Percentiles rank a stretch among this genome's conserved stretches.
phyloP scores from a whole-genome alignment of 1,140 invertebrate genomes.

The Platyscapa corneri region DNA sequence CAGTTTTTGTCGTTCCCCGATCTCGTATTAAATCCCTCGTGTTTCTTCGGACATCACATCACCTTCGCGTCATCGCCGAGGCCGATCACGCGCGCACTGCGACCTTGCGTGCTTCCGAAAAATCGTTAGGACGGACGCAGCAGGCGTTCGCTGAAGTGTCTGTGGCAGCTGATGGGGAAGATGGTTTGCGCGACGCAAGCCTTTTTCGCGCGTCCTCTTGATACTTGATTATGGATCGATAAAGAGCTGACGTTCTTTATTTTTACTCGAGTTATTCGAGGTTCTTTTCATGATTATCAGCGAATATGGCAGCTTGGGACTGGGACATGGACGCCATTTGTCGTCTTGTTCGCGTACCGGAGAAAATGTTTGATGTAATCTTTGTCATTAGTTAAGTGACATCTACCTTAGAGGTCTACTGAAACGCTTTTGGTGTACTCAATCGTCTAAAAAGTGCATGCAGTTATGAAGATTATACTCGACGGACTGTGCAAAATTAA shows the following conservation, averaged over 20 bases:
- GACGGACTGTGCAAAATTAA: not conserved
- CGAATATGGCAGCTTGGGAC: not conserved
- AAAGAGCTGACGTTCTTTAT: not conserved
- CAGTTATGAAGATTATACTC: not conserved
- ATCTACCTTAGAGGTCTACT: not conserved
- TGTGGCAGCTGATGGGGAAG: too few relatives aligned
- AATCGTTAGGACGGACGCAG: constrained; percentile 1
- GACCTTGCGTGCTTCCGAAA: constrained; percentile 32
- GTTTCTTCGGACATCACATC: not conserved
- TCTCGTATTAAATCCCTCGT: constrained; percentile 16
- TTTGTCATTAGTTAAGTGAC: not conserved
- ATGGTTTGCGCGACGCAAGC: not conserved
- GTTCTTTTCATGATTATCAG: not conserved
- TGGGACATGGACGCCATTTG: not conserved
- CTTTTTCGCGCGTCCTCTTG: not conserved
- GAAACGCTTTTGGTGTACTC: not conserved
- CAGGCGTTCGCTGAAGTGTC: not conserved
- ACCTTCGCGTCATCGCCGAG: not conserved
- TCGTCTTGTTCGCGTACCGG: too few relatives aligned
- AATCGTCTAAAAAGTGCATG: not conserved
- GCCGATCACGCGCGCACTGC: constrained; percentile 17
- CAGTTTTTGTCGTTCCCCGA: constrained; percentile 17
- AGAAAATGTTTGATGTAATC: not conserved
- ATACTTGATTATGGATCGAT: constrained; percentile 1
- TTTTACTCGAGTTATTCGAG: not conserved